A percentile compares a stretch with the other conserved stretches of the same genome.
Evolutionary conservation across 2,113 vertebrate genomes (phyloP).

Genomic region (Pluvialis apricaria): DNA sequence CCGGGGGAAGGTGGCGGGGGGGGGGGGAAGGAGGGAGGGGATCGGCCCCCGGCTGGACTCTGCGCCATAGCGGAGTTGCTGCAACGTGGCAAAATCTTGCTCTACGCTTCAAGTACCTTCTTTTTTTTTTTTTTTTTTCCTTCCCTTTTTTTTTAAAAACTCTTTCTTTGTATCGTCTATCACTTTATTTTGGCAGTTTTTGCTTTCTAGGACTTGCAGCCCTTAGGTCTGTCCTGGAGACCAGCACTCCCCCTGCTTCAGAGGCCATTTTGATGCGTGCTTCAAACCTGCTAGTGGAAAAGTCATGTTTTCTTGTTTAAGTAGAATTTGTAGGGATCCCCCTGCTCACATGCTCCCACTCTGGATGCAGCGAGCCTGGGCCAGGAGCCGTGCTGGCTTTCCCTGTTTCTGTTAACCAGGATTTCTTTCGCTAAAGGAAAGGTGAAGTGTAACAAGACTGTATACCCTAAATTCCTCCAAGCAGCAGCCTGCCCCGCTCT

Average conservation of each 20-base stretch:
- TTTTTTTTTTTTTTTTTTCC: neutral
- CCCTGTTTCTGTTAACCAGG: neutral
- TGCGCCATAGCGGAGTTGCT: slow-evolving; percentile 34
- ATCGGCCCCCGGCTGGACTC: neutral
- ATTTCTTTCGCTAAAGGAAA: neutral
- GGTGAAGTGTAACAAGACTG: neutral
- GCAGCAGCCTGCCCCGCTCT: neutral
- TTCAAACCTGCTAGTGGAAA: neutral
- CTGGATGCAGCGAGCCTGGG: neutral
- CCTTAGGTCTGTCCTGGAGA: neutral
- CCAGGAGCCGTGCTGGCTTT: neutral
- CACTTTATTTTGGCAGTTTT: neutral
- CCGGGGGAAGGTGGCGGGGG: neutral
- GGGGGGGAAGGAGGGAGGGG: neutral
- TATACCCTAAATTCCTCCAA: neutral
- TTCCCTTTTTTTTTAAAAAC: neutral
- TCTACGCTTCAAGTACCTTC: slow-evolving; percentile 37
- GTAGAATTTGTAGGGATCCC: neutral
- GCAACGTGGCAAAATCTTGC: neutral
- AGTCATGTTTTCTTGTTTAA: neutral
- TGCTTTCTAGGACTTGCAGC: neutral
- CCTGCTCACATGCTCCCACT: neutral
- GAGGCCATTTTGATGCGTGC: neutral
- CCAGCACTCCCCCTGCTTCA: neutral
- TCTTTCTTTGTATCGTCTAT: neutral